Percentiles rank a stretch among this genome's conserved stretches.
Evolutionary conservation across 2,113 vertebrate genomes (phyloP).

Genomic region (Nothobranchius furzeri): DNA sequence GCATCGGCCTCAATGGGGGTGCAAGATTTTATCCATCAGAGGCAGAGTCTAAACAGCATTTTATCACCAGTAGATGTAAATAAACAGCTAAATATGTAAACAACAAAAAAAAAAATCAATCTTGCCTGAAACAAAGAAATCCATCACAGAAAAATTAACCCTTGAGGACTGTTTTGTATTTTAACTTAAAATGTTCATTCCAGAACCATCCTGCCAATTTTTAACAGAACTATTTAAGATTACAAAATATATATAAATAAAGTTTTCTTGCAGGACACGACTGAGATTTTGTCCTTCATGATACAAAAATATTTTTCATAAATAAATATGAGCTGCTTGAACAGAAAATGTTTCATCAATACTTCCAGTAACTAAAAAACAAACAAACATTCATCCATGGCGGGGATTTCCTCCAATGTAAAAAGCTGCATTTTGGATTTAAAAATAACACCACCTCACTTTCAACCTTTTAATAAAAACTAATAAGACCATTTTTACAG

Average conservation of each 20-base stretch:
- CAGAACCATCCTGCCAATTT: conserved; percentile 6
- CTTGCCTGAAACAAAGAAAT: no score
- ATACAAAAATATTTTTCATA: neutral
- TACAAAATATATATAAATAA: conserved; percentile 7
- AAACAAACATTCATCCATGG: conserved; percentile 17
- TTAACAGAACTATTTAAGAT: conserved; percentile 11
- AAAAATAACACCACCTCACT: conserved; percentile 44
- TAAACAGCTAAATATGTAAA: no score
- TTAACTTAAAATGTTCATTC: conserved; percentile 3
- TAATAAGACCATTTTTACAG: conserved; percentile 57
- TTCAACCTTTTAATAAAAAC: conserved; percentile 74
- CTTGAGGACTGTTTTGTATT: conserved; percentile 6
- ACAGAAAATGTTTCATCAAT: conserved; percentile 4
- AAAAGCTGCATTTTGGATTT: conserved; percentile 15
- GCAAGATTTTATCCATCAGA: no score
- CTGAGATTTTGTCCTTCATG: neutral
- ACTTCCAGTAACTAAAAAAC: conserved; percentile 1
- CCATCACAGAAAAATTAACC: no score
- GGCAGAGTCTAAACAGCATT: no score
- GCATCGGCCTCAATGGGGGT: no score
- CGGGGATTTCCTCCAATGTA: neutral
- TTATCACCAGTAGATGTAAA: no score
- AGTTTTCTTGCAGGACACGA: conserved; percentile 9
- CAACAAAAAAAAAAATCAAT: neutral
- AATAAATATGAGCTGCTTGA: neutral